Evolutionary conservation across 2,797 vertebrate genomes (phyloP), one percentile per base, ranked within the genome.

Genomic region (Morus bassanus): DNA sequence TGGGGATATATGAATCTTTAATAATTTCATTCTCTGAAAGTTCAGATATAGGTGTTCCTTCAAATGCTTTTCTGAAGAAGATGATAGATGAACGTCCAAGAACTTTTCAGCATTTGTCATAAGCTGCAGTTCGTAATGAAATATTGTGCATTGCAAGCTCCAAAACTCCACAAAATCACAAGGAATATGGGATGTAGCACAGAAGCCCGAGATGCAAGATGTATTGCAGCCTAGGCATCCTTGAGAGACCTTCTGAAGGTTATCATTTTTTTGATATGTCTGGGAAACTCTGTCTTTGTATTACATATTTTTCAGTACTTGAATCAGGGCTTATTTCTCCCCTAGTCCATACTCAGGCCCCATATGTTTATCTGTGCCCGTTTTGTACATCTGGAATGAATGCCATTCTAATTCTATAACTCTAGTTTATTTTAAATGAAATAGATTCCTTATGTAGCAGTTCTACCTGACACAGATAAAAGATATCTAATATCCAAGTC

Each of bases 1-100:
- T 78, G 21, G 27, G 27, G 80, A 83, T 86, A 83, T 46, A 81
- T 78, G 77, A 95, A 93, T 95, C 68, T 87, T 93, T 81, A 89
- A 95, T 89, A 48, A 69, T 81, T 90, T 81, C 8, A 50, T 94
- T 88, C 65, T 84, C 75, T 7, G 21, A 45, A 94, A 76, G 72
- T 85, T 95, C 88, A 90, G 12, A 11, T 74, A 77, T 15, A 77
- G n/a, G 39, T 81, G 11, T 14, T 87, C 46, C 46, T 95, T 95
- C 65, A 86, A 76, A 83, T 18, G 13, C 4, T 76, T 79, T 81
- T 69, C 72, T 78, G 74, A 89, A 77, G 37, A 89, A 68, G 22
- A 76, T 78, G 54, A 87, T 25, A 75, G 45, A 83, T 93, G 53
- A 91, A 81, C 76, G 14, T 43, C 45, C 82, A 90, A 79, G 28